Evolutionary conservation across 2,797 vertebrate species (phyloP), one percentile per base, ranked within the genome.

Genomic region (Sebastolobus altivelis): DNA sequence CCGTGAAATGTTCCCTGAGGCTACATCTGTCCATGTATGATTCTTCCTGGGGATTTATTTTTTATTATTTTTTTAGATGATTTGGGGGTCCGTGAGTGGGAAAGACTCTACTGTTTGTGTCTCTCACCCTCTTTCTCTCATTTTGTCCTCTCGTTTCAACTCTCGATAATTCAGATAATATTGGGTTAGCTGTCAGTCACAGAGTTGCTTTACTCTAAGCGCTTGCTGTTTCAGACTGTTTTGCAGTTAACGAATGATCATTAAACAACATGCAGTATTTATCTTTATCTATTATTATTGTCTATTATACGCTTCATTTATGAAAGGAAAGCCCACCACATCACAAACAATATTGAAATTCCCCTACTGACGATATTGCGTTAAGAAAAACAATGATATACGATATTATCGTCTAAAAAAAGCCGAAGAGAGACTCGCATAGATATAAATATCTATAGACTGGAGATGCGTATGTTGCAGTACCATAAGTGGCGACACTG

Each of bases 1-100:
- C 65, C 1, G 16, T 83, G 76, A 77, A 80, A 80, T 79, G 74
- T 80, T 81, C 84, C 87, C 77, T 1, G 6, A 76, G 79, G 86
- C 59, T 22, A 1, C 12, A 5, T 67, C 12, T 20, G 80, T 79
- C 83, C 63, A 72, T 78, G 72, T 46, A 33, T 31, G 52, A 67
- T 62, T 63, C 25, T 82, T 75, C 58, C 10, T 49, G 33, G 49
- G 61, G 71, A 59, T 20, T 83, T 84, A 18, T 46, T 46, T 46
- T 43, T 46, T 46, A 25, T 25, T 76, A 22, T 29, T 81, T 60
- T 70, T 54, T 60, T 29, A 81, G 68, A 88, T 70, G 37, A 85
- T 75, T 84, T 83, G 49, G 60, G 20, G 25, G 59, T 7, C 25
- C 37, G 46, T 63, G 55, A 33, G 65, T 14, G n/a, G 37, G 69